Conservation (phyloP, 2,113 vertebrate genomes). For the Engraulis encrasicolus region DNA sequence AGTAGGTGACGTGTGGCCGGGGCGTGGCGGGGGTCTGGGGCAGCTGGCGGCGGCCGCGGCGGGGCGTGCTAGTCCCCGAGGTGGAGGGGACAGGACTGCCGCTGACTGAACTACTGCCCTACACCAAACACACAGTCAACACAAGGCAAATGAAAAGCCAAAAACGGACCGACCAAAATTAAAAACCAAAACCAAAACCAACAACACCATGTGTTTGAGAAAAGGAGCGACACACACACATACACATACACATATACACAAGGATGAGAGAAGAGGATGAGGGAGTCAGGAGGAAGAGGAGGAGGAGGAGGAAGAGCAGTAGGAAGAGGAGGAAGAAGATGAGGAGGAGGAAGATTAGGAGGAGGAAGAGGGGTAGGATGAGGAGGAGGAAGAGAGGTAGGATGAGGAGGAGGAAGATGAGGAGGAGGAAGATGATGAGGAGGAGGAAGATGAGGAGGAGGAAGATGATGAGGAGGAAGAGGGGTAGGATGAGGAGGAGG, state of each 20-base stretch:
- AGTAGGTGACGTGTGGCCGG: slow-evolving; percentile 89
- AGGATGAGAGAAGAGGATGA: slow-evolving; percentile 39
- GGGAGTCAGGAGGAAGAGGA: slow-evolving; percentile 45
- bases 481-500: slow-evolving; percentile 41
- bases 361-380: slow-evolving; percentile 44
- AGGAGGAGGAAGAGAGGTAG: slow-evolving; percentile 21
- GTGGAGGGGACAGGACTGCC: slow-evolving; percentile 93
- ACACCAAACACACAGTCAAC: slow-evolving; percentile 95
- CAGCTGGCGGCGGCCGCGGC: slow-evolving; percentile 88
- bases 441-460: no score
- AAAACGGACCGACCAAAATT: no score
- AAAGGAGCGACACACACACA: slow-evolving; percentile 49
- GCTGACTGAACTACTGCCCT: slow-evolving; percentile 97
- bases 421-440: no score
- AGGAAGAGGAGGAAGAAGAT: background rate
- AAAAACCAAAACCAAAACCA: slow-evolving; percentile 86
- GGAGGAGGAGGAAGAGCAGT: slow-evolving; percentile 27
- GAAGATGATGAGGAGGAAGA: slow-evolving; percentile 35
- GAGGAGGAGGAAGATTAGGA: slow-evolving; percentile 22
- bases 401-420: background rate
- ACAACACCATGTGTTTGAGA: slow-evolving; percentile 63
- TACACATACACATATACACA: slow-evolving; percentile 51
- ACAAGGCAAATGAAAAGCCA: slow-evolving; percentile 96
- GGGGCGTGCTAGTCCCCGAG: slow-evolving; percentile 91
- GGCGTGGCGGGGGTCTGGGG: slow-evolving; percentile 91